Evolutionary conservation across 2,113 vertebrate species (phyloP).

Genomic region (Mellivora capensis): DNA sequence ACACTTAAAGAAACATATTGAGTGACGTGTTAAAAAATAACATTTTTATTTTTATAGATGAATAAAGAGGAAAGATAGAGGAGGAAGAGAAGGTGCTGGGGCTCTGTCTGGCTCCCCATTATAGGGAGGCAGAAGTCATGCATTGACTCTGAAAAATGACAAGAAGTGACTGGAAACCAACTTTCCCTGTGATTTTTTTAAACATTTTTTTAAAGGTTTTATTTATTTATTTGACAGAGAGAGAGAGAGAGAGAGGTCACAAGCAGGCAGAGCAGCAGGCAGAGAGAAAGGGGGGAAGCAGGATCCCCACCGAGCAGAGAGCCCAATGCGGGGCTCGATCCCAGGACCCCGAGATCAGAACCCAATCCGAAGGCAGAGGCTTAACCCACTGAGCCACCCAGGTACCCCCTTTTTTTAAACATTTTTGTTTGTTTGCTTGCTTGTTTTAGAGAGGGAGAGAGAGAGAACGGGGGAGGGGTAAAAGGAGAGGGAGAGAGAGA

Average conservation of each 20-base stretch:
- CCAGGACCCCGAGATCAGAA: too few relatives aligned
- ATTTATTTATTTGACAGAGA: neutral
- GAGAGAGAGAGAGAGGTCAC: too few relatives aligned
- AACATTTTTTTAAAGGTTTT: neutral
- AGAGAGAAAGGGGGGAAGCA: too few relatives aligned
- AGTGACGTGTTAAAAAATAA: neutral
- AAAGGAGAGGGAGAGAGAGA: neutral
- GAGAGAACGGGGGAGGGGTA: neutral
- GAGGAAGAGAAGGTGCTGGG: rapidly evolving
- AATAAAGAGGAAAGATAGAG: neutral
- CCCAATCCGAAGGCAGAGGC: too few relatives aligned
- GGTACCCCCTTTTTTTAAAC: neutral
- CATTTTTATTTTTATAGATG: neutral
- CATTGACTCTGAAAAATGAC: neutral
- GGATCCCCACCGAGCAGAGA: too few relatives aligned
- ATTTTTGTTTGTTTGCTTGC: neutral
- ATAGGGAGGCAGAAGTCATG: neutral
- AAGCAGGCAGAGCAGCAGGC: too few relatives aligned
- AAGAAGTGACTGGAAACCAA: neutral
- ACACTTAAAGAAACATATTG: neutral
- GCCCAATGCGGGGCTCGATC: too few relatives aligned
- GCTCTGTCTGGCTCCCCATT: neutral
- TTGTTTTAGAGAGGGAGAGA: neutral
- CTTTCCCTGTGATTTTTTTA: neutral
- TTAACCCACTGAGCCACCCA: too few relatives aligned